Evolutionary conservation across 2,113 vertebrate genomes (phyloP), one percentile per base, ranked within the genome.

Genomic region (Brachyistius frenatus): DNA sequence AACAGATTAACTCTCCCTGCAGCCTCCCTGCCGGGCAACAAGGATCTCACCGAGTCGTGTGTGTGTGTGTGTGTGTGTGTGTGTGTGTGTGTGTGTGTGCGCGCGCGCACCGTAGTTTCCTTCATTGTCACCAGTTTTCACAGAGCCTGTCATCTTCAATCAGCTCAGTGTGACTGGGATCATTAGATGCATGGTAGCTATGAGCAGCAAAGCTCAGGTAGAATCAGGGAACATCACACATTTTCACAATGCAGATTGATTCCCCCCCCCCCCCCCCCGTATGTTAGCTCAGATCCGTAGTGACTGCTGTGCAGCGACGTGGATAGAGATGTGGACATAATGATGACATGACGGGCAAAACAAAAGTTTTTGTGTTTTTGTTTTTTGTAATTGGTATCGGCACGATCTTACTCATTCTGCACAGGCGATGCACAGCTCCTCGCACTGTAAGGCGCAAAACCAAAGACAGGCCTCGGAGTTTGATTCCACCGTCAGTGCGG

Each of bases 31-130:
- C 88, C 74, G 83, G 68, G 79, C 73, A 83, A 80, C 86, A 86
- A 66, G 83, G 61, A 81, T 88, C 90, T 89, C 83, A 80, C 90
- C 85, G 87, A 85, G 81, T 83, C 80, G 23, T 78, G 56, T 80
- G 74, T 80, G 72, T 86, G 62, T 67, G 41, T 37, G 30, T 73
- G 68, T 81, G 67, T 68, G 60, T 79, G 54, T 69, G 36, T 81
- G 62, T 76, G 56, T 73, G 66, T 73, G 46, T 60, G 39, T 74
- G 61, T 80, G 50, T 77, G 63, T 55, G 55, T 52, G 66, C n/a
- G n/a, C n/a, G n/a, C n/a, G n/a, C n/a, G n/a, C n/a, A 41, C 37
- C 44, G 66, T 82, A 71, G 82, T 79, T 82, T 66, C 66, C 68
- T 71, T 86, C 63, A 54, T 55, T 88, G 88, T 78, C 83, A 55